phyloP scores from a whole-genome alignment of 2,797 vertebrate genomes.

The Macroramphosus scolopax region DNA sequence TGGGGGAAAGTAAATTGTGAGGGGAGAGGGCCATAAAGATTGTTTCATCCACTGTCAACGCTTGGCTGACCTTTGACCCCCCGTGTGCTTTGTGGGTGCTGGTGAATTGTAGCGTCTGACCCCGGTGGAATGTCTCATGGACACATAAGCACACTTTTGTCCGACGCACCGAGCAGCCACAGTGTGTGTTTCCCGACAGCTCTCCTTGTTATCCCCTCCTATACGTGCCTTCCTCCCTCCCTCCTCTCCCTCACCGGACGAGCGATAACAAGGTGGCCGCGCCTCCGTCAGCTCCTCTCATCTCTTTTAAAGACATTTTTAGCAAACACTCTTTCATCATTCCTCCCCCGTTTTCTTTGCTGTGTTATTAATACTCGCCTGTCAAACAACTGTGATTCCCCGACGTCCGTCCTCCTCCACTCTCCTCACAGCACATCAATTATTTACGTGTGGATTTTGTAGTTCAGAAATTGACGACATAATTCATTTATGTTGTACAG shows the following conservation, averaged over 20 bases:
- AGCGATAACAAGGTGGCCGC: slow-evolving; percentile 48
- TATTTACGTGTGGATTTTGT: slow-evolving; percentile 62
- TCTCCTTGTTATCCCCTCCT: neutral
- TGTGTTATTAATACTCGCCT: slow-evolving; percentile 48
- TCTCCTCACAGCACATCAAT: slow-evolving; percentile 62
- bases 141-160: slow-evolving; percentile 11
- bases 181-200: slow-evolving; percentile 30
- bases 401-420: slow-evolving; percentile 37
- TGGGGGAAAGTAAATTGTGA: slow-evolving; percentile 25
- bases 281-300: slow-evolving; percentile 44
- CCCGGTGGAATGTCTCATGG: slow-evolving; percentile 47
- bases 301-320: slow-evolving; percentile 43
- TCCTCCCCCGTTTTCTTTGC: slow-evolving; percentile 26
- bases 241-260: slow-evolving; percentile 10
- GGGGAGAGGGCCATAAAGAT: slow-evolving; percentile 14
- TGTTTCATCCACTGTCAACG: slow-evolving; percentile 48
- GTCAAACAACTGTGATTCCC: slow-evolving; percentile 52
- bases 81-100: slow-evolving; percentile 35
- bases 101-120: slow-evolving; percentile 43
- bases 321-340: slow-evolving; percentile 61
- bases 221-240: slow-evolving; percentile 1
- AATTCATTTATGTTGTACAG: slow-evolving; percentile 59
- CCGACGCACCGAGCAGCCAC: neutral
- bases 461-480: slow-evolving; percentile 55
- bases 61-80: slow-evolving; percentile 57